phyloP scores from a whole-genome alignment of 2,888 invertebrate species.

The Glomeris marginata region DNA sequence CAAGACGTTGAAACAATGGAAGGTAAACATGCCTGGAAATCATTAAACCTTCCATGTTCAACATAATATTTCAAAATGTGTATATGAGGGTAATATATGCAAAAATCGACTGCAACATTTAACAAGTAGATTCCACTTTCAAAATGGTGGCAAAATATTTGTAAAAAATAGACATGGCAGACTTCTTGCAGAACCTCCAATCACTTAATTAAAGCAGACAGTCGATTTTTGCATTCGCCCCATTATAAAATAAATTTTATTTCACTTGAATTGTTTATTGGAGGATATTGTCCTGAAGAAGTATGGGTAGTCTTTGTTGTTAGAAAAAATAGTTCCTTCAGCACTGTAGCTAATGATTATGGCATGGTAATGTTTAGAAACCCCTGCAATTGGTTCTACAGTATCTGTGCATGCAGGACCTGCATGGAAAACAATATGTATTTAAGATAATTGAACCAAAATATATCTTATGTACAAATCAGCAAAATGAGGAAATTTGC shows the following conservation, averaged over 20 bases:
- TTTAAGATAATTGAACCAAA: not conserved
- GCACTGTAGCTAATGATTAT: constrained; percentile 63
- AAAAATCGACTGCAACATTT: too few species aligned
- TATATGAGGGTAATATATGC: too few species aligned
- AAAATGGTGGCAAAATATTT: not conserved
- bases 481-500: constrained; percentile 14
- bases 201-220: too few species aligned
- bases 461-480: not conserved
- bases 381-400: constrained; percentile 59
- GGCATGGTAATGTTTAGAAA: constrained; percentile 54
- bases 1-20: constrained; percentile 40
- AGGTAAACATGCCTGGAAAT: constrained; percentile 43
- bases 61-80: constrained; percentile 1
- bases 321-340: constrained; percentile 54
- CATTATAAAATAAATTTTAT: constrained; percentile 11
- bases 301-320: constrained; percentile 52
- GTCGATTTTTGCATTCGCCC: too few species aligned
- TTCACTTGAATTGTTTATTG: constrained; percentile 48
- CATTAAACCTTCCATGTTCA: not conserved
- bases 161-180: not conserved
- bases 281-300: constrained; percentile 68
- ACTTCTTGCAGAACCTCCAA: too few species aligned
- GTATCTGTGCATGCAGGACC: constrained; percentile 68
- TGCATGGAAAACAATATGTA: constrained; percentile 19
- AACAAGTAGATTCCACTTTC: too few species aligned